A percentile compares a stretch with the other conserved stretches of the same genome.
These are phyloP conservation scores for Plecotus auritus DNA, from an alignment of 2,113 vertebrate genomes.

Conservation along the genomic window DNA sequence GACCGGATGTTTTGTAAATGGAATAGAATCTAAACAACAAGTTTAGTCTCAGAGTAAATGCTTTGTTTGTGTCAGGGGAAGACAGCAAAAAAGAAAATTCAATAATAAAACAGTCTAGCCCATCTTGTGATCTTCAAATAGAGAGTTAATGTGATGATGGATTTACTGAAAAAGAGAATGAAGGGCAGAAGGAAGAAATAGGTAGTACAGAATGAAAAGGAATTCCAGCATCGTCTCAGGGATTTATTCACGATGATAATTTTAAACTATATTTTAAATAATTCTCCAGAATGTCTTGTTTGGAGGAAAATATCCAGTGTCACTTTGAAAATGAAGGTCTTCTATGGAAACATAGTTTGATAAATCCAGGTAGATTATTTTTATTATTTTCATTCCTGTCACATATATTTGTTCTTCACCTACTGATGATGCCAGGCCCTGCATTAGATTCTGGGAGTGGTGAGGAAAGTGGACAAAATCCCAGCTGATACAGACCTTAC, in stretches of 20 bases:
- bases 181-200: not conserved
- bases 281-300: conserved; percentile 10
- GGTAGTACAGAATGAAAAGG: not conserved
- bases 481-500: not conserved
- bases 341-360: not conserved
- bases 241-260: not conserved
- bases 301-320: not conserved
- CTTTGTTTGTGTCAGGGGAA: not conserved
- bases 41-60: not conserved
- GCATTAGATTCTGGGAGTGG: not conserved
- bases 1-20: conserved; percentile 14
- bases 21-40: conserved; percentile 26
- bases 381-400: not conserved
- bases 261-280: conserved; percentile 13
- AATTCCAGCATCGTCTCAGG: not conserved
- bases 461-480: not conserved
- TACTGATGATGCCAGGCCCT: not conserved
- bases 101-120: not conserved
- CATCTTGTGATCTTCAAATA: not conserved
- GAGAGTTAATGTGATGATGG: not conserved
- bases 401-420: not conserved
- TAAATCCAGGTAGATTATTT: not conserved
- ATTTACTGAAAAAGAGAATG: not conserved
- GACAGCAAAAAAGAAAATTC: not conserved
- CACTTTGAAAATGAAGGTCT: not conserved